phyloP scores from a whole-genome alignment of 1,140 invertebrate species.

The Heliconius congener region DNA sequence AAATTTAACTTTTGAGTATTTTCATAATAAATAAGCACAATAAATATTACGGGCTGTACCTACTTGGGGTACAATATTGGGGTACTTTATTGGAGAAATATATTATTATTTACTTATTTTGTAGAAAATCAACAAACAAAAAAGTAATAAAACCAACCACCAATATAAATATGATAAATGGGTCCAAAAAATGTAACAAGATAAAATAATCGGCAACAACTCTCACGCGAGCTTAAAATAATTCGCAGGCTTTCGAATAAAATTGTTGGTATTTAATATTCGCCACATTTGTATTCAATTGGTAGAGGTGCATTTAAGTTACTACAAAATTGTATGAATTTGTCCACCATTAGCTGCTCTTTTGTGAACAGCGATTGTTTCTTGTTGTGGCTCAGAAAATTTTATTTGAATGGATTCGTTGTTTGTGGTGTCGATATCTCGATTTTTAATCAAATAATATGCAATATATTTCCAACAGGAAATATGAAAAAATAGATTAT shows the following conservation, averaged over 20 bases:
- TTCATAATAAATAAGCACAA: too few relatives aligned
- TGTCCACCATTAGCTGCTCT: not conserved
- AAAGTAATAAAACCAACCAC: not conserved
- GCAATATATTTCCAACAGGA: too few relatives aligned
- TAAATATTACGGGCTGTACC: too few relatives aligned
- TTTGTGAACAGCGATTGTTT: not conserved
- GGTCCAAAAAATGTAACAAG: not conserved
- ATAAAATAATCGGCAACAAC: not conserved
- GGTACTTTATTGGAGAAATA: too few relatives aligned
- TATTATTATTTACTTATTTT: too few relatives aligned
- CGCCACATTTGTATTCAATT: slow-evolving; percentile 43
- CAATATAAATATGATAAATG: not conserved
- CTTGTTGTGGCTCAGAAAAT: too few relatives aligned
- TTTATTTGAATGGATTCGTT: too few relatives aligned
- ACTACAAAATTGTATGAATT: slow-evolving; percentile 3
- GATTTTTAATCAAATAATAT: too few relatives aligned
- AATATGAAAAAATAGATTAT: too few relatives aligned
- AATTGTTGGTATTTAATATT: slow-evolving; percentile 42
- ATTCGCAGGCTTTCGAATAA: slow-evolving; percentile 34
- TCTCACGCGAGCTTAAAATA: slow-evolving; percentile 22
- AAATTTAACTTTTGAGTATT: too few relatives aligned
- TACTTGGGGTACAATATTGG: too few relatives aligned
- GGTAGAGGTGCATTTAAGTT: slow-evolving; percentile 10
- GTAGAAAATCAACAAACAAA: not conserved
- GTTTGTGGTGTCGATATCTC: too few relatives aligned